phyloP scores from a whole-genome alignment of 2,797 vertebrate species.

The Takifugu rubripes region DNA sequence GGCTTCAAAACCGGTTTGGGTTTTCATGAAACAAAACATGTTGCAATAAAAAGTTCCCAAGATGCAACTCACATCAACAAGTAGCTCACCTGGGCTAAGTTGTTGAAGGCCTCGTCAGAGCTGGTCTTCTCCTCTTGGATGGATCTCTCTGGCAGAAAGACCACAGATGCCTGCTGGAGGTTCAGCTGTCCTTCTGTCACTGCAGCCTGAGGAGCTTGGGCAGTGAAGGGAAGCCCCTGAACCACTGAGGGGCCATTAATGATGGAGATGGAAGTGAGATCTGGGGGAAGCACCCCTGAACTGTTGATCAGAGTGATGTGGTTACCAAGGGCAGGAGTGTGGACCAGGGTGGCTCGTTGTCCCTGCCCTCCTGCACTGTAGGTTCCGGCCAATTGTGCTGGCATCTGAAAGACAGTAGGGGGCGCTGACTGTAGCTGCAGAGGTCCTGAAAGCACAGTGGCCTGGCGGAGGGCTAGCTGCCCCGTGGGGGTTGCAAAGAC shows the following conservation, averaged over 20 bases:
- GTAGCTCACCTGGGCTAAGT: conserved; percentile 65
- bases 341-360: conserved; percentile 70
- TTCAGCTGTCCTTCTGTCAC: conserved; percentile 62
- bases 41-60: background rate
- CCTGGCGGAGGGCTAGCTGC: conserved; percentile 76
- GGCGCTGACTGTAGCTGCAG: conserved; percentile 76
- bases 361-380: conserved; percentile 67
- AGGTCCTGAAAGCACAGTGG: conserved; percentile 74
- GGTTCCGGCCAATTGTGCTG: conserved; percentile 72
- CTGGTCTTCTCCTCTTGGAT: conserved; percentile 57
- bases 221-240: conserved; percentile 72
- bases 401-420: conserved; percentile 80
- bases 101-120: conserved; percentile 63
- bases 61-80: background rate
- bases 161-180: conserved; percentile 71
- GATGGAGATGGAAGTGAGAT: conserved; percentile 77
- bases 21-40: too few species aligned
- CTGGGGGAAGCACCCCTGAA: conserved; percentile 68
- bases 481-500: conserved; percentile 76
- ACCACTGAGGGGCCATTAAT: conserved; percentile 72
- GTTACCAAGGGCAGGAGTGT: conserved; percentile 74
- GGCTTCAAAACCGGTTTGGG: background rate
- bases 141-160: conserved; percentile 68
- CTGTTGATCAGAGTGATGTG: conserved; percentile 82
- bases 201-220: conserved; percentile 49